Base-by-base conservation (phyloP, 2,113 vertebrate species). In the Archocentrus centrarchus region DNA sequence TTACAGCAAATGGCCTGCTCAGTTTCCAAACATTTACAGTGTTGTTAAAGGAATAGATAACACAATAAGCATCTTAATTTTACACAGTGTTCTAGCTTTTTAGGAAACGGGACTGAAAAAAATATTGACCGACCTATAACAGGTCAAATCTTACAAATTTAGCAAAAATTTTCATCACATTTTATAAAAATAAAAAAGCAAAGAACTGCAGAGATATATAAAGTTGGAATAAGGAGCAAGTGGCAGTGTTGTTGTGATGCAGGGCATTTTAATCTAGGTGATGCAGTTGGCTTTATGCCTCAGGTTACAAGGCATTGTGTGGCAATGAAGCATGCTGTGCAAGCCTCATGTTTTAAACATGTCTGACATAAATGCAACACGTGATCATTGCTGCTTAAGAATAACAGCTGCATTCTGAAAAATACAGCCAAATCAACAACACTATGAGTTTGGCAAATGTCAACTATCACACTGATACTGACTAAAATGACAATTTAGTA, bases 271-370 rank as follows among this genome's bases (percentile, higher is more conserved):
- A 50, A 77, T 83, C 24, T 55, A 73, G 86, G 59, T 63, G 75
- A 66, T 84, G 84, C 61, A 18, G 61, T 75, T 81, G 83, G 50
- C 64, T 73, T 15, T 3, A 2, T 83, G 89, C 80, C 80, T 94
- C 89, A 79, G 91, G 91, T 94, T 93, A 89, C 93, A 88, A n/a
- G n/a, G 41, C 89, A 82, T 91, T 90, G 91, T 89, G 88, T 66
- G 50, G 68, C 77, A 59, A 35, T 20, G 75, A 80, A 37, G 20
- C 62, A 77, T 35, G 11, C 39, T 44, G 50, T 47, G 57, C 60
- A 91, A 27, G 82, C 81, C 82, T 93, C 91, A 91, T 90, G 86
- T 88, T 88, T 93, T 87, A 93, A 88, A 88, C 81, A 92, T 91
- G 64, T 24, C 6, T 8, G 32, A 76, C 37, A 55, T 47, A 80